phyloP scores from a whole-genome alignment of 2,113 vertebrate species.

The Varanus komodoensis region DNA sequence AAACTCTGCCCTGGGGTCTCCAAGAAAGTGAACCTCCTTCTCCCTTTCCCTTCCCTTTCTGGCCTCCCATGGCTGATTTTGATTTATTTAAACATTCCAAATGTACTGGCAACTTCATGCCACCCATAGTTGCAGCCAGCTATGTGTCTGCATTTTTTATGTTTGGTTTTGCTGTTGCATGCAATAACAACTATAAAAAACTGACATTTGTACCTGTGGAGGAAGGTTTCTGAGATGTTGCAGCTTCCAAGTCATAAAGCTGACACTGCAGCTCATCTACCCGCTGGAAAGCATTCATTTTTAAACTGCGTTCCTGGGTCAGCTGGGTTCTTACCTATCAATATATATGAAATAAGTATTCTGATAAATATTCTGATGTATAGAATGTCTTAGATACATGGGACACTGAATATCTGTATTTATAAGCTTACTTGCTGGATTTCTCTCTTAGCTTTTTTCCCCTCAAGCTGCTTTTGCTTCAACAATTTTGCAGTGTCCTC shows the following conservation, averaged over 20 bases:
- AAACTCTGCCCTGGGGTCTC: neutral
- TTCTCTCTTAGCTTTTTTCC: slow-evolving; percentile 68
- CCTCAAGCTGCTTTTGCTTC: slow-evolving; percentile 64
- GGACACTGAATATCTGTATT: neutral
- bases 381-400: neutral
- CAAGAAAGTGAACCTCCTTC: too few species aligned
- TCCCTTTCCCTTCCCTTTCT: too few species aligned
- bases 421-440: slow-evolving; percentile 69
- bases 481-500: slow-evolving; percentile 71
- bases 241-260: slow-evolving; percentile 61
- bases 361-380: slow-evolving; percentile 2
- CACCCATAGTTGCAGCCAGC: neutral
- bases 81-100: neutral
- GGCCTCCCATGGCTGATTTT: neutral
- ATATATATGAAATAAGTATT: neutral
- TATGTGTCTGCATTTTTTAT: neutral
- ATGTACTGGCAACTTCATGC: neutral
- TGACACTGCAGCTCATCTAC: slow-evolving; percentile 75
- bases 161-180: too few species aligned
- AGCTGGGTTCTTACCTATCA: slow-evolving; percentile 74
- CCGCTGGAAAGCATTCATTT: slow-evolving; percentile 79
- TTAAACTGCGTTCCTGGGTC: slow-evolving; percentile 75
- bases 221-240: slow-evolving; percentile 46
- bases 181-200: too few species aligned
- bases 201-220: slow-evolving; percentile 61